A percentile compares a stretch with the other conserved stretches of the same genome.
phyloP scores from a whole-genome alignment of 2,113 vertebrate genomes.

The Phylloscopus trochilus region DNA sequence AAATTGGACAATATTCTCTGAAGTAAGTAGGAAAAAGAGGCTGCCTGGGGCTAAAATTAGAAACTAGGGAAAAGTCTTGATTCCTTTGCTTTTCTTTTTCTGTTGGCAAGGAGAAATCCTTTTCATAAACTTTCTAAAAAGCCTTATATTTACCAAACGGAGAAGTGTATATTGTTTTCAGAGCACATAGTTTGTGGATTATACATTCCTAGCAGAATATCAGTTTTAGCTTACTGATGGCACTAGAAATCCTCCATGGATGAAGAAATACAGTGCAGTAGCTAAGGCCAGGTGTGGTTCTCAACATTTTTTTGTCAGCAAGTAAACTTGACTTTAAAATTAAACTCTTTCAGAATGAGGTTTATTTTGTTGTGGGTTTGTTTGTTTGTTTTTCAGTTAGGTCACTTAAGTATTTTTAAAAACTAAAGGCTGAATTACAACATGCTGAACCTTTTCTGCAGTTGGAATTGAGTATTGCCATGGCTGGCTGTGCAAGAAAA shows the following conservation, averaged over 20 bases:
- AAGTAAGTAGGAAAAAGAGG: neutral
- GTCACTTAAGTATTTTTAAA: conserved; percentile 18
- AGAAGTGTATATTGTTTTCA: neutral
- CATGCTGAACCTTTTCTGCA: neutral
- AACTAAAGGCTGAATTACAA: conserved; percentile 7
- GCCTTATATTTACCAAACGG: neutral
- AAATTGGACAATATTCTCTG: neutral
- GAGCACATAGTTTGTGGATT: neutral
- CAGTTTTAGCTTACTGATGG: neutral
- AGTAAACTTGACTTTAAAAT: conserved; percentile 16
- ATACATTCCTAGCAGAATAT: neutral
- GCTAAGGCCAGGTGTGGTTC: neutral
- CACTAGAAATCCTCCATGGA: neutral
- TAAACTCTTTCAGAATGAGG: neutral
- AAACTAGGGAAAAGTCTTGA: neutral
- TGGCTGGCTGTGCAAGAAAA: neutral
- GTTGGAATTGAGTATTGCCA: neutral
- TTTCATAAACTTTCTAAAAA: neutral
- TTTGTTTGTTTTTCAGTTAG: neutral
- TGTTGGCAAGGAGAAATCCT: neutral
- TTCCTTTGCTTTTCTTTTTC: neutral
- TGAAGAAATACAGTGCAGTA: neutral
- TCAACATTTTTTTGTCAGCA: neutral
- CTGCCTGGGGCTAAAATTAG: neutral
- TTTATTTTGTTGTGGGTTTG: neutral